These are phyloP conservation scores for Daubentonia madagascariensis DNA, from an alignment of 2,113 vertebrate species.

Conservation along the genomic window DNA sequence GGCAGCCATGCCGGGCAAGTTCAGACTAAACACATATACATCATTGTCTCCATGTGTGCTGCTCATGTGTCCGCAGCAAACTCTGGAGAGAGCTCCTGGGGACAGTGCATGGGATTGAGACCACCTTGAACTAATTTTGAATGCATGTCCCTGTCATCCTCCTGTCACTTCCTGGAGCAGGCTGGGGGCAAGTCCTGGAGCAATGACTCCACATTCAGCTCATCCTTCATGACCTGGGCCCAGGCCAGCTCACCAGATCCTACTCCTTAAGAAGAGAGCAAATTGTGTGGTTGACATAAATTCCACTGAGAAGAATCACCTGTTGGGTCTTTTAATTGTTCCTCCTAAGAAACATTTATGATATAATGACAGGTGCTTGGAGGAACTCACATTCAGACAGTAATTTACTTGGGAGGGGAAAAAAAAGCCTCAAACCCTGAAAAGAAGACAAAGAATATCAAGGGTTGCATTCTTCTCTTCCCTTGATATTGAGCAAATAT, in stretches of 20 bases:
- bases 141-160: background rate
- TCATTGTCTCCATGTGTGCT: background rate
- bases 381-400: conserved; percentile 59
- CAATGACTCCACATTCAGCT: conserved; percentile 35
- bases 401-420: conserved; percentile 47
- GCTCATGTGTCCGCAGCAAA: background rate
- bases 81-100: background rate
- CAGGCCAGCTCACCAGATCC: background rate
- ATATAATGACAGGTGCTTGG: conserved; percentile 62
- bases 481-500: conserved; percentile 72
- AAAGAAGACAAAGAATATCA: conserved; percentile 64
- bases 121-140: background rate
- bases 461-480: conserved; percentile 76
- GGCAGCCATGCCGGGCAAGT: background rate
- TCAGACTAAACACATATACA: conserved; percentile 64
- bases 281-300: background rate
- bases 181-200: background rate
- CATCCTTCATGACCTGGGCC: conserved; percentile 34
- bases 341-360: conserved; percentile 71
- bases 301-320: conserved; percentile 65
- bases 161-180: background rate
- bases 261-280: background rate
- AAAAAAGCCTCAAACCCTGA: conserved; percentile 33
- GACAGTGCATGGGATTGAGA: background rate
- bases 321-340: conserved; percentile 71